Evolutionary conservation across 2,888 invertebrate genomes (phyloP), one percentile per base, ranked within the genome.

Genomic region (Ferrisia virgata): DNA sequence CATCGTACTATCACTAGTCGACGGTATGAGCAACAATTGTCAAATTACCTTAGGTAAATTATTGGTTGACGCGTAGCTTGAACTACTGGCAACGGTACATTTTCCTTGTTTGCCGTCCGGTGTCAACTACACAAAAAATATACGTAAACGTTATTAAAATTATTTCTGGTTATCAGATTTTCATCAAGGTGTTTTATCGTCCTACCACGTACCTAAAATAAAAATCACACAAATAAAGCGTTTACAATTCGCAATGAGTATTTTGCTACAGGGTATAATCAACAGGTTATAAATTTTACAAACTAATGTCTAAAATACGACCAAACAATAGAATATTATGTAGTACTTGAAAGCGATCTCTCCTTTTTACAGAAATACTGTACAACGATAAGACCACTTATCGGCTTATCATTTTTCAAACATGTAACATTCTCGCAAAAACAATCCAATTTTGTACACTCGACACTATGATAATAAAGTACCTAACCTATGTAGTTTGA

Each of bases 31-130:
- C n/a, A n/a, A n/a, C n/a, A n/a, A n/a, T n/a, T 25, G 9, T 58
- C 28, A 0, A 25, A 64, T 82, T 82, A 82, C 82, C 82, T 82
- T 82, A 15, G 69, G n/a, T 82, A 82, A 72, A 43, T 28, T 82
- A n/a, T 82, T 69, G 0, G 82, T 40, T n/a, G 82, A 15, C n/a
- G 82, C 31, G 18, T 25, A 69, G 22, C 40, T 36, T 1, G 39
- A 40, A 76, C 31, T 76, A 82, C 69, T 31, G 6, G 82, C 82
- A 28, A 82, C 25, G 3, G 82, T 82, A 40, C 82, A 76, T 18
- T 82, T 82, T 40, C 82, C 82, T 69, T 82, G 82, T 87, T 94
- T 94, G 22, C 92, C 92, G 88, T 94, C 94, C 0, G 94, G 94
- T 25, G 94, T 94, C 85, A 94, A 90, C 92, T 92, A 85, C 43